Evolutionary conservation across 2,113 vertebrate species (phyloP).

Genomic region (Phodopus roborovskii): DNA sequence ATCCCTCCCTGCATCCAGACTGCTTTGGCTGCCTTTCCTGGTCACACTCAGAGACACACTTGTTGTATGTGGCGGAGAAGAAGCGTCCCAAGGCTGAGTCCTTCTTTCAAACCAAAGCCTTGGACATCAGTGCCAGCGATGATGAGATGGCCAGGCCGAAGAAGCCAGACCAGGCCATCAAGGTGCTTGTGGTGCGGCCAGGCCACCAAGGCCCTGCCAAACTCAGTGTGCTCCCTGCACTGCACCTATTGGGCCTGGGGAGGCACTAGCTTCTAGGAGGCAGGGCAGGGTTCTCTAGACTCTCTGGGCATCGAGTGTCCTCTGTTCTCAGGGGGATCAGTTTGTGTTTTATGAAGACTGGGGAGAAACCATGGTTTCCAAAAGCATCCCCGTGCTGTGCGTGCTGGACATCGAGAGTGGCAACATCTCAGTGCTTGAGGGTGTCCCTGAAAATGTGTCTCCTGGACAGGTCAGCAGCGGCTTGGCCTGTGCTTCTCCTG

Average conservation of each 20-base stretch:
- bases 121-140: constrained; percentile 80
- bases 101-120: constrained; percentile 93
- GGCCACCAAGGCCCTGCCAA: not conserved
- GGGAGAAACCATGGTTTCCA: constrained; percentile 91
- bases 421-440: constrained; percentile 93
- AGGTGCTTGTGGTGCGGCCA: constrained; percentile 80
- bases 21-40: constrained; percentile 97
- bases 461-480: constrained; percentile 92
- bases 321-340: constrained; percentile 89
- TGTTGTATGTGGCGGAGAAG: constrained; percentile 97
- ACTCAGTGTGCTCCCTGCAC: not conserved
- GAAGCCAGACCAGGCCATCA: constrained; percentile 83
- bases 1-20: constrained; percentile 84
- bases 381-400: constrained; percentile 92
- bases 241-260: not conserved
- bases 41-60: constrained; percentile 98
- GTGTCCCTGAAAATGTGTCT: constrained; percentile 92
- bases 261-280: not conserved
- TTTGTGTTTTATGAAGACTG: constrained; percentile 95
- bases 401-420: constrained; percentile 91
- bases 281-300: not conserved
- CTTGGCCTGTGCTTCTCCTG: not conserved
- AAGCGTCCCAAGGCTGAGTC: constrained; percentile 95
- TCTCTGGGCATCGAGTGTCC: constrained; percentile 42
- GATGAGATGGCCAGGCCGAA: constrained; percentile 82